Evolutionary conservation across 2,888 invertebrate genomes (phyloP).

Genomic region (Macrosiphum euphorbiae): DNA sequence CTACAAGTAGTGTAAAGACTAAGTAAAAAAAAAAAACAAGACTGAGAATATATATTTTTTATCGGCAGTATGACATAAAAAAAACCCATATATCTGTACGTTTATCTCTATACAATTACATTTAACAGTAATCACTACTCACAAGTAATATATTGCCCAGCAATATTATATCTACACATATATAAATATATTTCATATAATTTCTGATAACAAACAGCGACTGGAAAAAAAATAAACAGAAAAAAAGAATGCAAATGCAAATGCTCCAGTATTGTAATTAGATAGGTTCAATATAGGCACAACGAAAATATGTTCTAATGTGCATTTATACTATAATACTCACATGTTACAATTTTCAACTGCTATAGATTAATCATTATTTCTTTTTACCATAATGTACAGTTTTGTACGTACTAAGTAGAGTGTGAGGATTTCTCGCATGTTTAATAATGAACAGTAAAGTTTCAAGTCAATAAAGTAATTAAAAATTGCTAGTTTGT

Average conservation of each 20-base stretch:
- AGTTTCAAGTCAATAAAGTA: background rate
- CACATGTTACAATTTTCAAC: background rate
- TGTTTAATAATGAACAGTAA: background rate
- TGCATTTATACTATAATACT: background rate
- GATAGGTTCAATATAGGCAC: background rate
- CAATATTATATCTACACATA: background rate
- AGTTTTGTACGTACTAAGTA: background rate
- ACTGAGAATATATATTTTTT: conserved; percentile 7
- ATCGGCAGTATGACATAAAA: conserved; percentile 22
- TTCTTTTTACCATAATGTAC: background rate
- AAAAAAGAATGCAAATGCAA: too few relatives aligned
- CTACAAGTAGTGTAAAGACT: conserved; percentile 14
- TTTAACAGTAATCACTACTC: conserved; percentile 25
- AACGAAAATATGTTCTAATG: background rate
- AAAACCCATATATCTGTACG: conserved; percentile 11
- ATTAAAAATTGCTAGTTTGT: background rate
- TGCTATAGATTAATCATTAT: background rate
- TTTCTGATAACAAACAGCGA: background rate
- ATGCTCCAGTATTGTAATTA: background rate
- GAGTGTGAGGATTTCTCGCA: background rate
- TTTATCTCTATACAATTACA: conserved; percentile 22
- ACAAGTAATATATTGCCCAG: background rate
- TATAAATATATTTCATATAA: background rate
- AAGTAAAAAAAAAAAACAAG: conserved; percentile 1
- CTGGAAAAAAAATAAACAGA: background rate